Evolutionary conservation across 2,888 invertebrate genomes (phyloP).

Genomic region (Drosophila meridionalis): DNA sequence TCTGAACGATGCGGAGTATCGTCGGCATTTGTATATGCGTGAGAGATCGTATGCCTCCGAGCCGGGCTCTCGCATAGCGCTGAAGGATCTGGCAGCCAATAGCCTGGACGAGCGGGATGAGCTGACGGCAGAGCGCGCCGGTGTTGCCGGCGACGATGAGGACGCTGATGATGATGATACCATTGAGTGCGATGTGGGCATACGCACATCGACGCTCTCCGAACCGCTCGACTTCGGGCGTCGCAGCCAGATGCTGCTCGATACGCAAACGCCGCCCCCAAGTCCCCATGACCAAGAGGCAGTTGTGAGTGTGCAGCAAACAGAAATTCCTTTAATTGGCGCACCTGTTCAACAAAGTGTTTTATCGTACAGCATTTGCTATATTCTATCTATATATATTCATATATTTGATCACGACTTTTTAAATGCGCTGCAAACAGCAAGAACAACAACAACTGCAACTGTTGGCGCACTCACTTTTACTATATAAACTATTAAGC

Average conservation of each 20-base stretch:
- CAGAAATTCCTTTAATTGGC: constrained; percentile 63
- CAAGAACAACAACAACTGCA: constrained; percentile 44
- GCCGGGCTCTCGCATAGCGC: constrained; percentile 83
- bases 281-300: constrained; percentile 27
- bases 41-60: constrained; percentile 84
- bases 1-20: constrained; percentile 80
- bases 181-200: constrained; percentile 68
- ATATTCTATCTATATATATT: constrained; percentile 13
- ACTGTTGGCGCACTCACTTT: constrained; percentile 65
- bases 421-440: constrained; percentile 59
- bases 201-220: constrained; percentile 79
- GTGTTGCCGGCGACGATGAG: constrained; percentile 17
- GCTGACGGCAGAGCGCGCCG: constrained; percentile 17
- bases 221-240: constrained; percentile 77
- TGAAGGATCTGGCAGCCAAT: constrained; percentile 64
- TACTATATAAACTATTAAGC: constrained; percentile 21
- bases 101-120: constrained; percentile 44
- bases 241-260: constrained; percentile 70
- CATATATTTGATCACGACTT: constrained; percentile 52
- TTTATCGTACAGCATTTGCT: constrained; percentile 23
- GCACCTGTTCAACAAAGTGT: constrained; percentile 54
- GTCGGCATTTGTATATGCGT: constrained; percentile 82
- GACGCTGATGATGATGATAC: constrained; percentile 69
- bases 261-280: constrained; percentile 46
- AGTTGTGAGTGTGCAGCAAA: constrained; percentile 70